Base-by-base conservation (phyloP, 2,113 vertebrate species). In the Tursiops truncatus region DNA sequence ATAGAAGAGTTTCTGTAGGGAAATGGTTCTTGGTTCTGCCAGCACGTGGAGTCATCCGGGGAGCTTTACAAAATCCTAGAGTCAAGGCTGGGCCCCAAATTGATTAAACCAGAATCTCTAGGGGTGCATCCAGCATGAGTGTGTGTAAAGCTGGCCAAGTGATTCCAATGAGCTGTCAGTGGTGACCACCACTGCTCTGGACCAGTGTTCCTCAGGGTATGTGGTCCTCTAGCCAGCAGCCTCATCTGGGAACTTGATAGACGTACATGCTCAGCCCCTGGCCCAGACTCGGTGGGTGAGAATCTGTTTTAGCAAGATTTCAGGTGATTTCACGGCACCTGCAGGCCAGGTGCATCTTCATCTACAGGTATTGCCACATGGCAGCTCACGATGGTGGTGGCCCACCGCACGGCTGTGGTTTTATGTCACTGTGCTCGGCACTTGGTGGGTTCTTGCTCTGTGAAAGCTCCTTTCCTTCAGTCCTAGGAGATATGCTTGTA, bases 331-430 rank as follows among this genome's bases (percentile, higher is more conserved):
- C 41, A 9, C 41, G 20, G 47, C 3, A 3, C 47, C 23, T 13
- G 36, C 71, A 50, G 44, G 65, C 65, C 20, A 7, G 1, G 20
- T 18, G 11, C 10, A 5, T 5, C 31, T 12, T 36, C 7, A 10
- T 21, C 47, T 15, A 7, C 38, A 15, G 33, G 21, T 3, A 0
- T 21, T 20, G 50, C 18, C 70, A 8, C 5, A 0, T 0, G 9
- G 41, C 23, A 9, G 60, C 53, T 21, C 28, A 4, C 1, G 0
- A 6, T 5, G n/a, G 38, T 7, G 2, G 70, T 0, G 6, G 7
- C 3, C 9, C 11, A 11, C 36, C 65, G 8, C 87, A 4, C 0
- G 0, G 20, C 44, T 33, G 1, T 17, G 31, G 26, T 9, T 50
- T 38, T 25, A 2, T 7, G 71, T n/a, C 23, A 5, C 65, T 50